Conservation (phyloP, 2,888 invertebrate genomes). For the Syrista parreyssii region DNA sequence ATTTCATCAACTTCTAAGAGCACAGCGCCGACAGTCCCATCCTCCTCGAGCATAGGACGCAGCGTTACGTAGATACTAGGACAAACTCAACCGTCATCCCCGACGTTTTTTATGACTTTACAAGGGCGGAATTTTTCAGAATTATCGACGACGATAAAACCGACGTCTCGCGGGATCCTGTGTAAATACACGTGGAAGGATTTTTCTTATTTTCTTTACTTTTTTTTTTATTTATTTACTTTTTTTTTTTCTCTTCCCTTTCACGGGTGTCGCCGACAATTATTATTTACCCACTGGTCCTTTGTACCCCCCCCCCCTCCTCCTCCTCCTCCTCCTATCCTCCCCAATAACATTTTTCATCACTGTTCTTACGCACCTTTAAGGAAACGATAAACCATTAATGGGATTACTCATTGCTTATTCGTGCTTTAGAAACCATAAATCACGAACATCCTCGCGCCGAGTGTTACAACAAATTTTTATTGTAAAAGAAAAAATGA, state of each 20-base stretch:
- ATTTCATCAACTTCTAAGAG: background rate
- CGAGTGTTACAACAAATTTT: no score
- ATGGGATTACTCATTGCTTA: background rate
- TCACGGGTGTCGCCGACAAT: background rate
- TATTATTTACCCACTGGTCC: background rate
- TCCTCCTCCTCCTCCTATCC: no score
- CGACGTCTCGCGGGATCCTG: background rate
- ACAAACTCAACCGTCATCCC: background rate
- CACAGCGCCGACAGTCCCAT: background rate
- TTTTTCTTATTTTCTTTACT: slow-evolving; percentile 9
- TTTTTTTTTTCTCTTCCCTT: background rate
- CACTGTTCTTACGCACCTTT: background rate
- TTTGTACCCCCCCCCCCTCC: background rate
- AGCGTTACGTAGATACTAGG: background rate
- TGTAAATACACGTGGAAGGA: background rate
- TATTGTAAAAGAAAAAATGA: no score
- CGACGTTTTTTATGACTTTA: background rate
- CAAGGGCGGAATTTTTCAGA: background rate
- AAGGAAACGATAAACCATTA: background rate
- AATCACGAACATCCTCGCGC: no score
- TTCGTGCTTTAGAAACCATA: background rate
- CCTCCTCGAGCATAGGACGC: background rate
- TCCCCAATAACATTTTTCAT: background rate
- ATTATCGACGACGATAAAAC: background rate
- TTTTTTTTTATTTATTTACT: no score